Evolutionary conservation across 2,888 invertebrate species (phyloP), one percentile per base, ranked within the genome.

Genomic region (Caenorhabditis becei): DNA sequence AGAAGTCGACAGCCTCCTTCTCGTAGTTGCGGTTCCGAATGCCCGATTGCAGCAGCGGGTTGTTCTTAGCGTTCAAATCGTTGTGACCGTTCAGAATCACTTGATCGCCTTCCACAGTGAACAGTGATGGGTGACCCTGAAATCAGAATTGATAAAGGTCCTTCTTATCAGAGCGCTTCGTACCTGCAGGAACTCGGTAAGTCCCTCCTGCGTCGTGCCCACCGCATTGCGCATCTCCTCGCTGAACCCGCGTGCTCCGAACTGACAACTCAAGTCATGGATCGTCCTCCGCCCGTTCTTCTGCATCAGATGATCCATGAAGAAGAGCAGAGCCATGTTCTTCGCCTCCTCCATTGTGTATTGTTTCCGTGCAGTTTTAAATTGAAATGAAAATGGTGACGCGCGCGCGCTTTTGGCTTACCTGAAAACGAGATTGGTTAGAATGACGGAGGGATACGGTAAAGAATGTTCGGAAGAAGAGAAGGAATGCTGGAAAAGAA

Each of bases 161-260:
- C 18, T 32, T 32, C 7, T 35, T 59, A 10, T 10, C 41, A 3
- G 16, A 3, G 41, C 2, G 5, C 41, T 10, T 3, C 41, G 16
- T 16, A 67, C 66, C 63, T 77, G 79, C 91, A 99, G 94, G 93
- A 99, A 99, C 93, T 97, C 97, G 92, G 96, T 96, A 80, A 99
- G 94, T 74, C 98, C 89, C 56, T 89, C 91, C 77, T 91, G 90
- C 5, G 91, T 91, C 24, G 88, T 88, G 47, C 91, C 91, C n/a
- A 90, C 91, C 24, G 91, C 89, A 92, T 96, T 96, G 89, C 96
- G 94, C 97, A 98, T 98, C 93, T 98, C 98, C 93, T 97, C 96
- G 26, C 98, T 97, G 93, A 99, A 99, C 77, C 96, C 97, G 92
- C 97, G 97, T 88, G 97, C 97, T 91, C 98, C 98, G 93, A 99